These are phyloP conservation scores for Alcedo atthis DNA, from an alignment of 2,797 vertebrate species.

Conservation along the genomic window DNA sequence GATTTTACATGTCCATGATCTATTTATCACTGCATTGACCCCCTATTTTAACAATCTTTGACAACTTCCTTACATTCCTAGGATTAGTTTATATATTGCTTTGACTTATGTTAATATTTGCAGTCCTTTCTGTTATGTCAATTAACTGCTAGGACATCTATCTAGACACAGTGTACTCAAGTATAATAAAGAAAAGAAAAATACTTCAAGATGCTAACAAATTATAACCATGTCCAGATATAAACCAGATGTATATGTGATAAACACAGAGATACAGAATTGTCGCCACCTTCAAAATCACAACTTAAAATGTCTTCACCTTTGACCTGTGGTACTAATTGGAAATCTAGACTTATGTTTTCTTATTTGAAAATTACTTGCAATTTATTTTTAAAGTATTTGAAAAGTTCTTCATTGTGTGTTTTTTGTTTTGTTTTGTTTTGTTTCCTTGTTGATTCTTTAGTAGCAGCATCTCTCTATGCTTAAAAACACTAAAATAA, in stretches of 20 bases:
- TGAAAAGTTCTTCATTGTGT: background rate
- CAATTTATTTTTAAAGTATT: background rate
- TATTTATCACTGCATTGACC: background rate
- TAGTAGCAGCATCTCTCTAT: background rate
- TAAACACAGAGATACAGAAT: slow-evolving; percentile 66
- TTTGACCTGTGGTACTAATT: slow-evolving; percentile 14
- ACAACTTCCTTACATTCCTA: slow-evolving; percentile 32
- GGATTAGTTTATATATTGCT: slow-evolving; percentile 45
- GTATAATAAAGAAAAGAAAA: slow-evolving; percentile 65
- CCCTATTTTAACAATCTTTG: slow-evolving; percentile 26
- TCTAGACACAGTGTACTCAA: slow-evolving; percentile 27
- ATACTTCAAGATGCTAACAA: slow-evolving; percentile 69
- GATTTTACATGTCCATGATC: background rate
- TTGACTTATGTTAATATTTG: slow-evolving; percentile 64
- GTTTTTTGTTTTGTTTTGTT: background rate
- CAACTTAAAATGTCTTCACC: slow-evolving; percentile 30
- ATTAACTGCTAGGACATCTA: slow-evolving; percentile 51
- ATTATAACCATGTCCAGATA: slow-evolving; percentile 54
- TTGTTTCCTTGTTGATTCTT: background rate
- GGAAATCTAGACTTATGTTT: background rate
- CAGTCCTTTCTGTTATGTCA: slow-evolving; percentile 35
- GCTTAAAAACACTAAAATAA: background rate
- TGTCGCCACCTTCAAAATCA: slow-evolving; percentile 65
- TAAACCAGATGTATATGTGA: slow-evolving; percentile 67
- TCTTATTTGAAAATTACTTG: background rate